Conservation (phyloP, 1,140 invertebrate species). For the Hormaphis cornu region DNA sequence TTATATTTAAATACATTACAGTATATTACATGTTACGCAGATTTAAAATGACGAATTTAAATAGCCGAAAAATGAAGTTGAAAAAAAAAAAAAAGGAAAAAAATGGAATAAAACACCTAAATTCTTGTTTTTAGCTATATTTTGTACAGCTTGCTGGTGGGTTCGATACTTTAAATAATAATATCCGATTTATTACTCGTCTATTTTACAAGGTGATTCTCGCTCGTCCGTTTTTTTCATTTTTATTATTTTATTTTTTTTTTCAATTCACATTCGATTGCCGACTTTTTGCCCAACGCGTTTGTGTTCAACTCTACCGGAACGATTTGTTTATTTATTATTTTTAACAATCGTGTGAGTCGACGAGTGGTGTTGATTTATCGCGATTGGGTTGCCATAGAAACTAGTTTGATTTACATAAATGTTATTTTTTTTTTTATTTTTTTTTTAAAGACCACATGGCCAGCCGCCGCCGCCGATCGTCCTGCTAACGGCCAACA, state of each 20-base stretch:
- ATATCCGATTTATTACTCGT: too few relatives aligned
- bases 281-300: background rate
- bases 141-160: too few relatives aligned
- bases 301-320: background rate
- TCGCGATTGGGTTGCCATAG: background rate
- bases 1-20: too few relatives aligned
- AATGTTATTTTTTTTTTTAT: slow-evolving; percentile 26
- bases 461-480: background rate
- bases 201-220: too few relatives aligned
- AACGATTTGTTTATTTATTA: slow-evolving; percentile 5
- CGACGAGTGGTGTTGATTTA: slow-evolving; percentile 11
- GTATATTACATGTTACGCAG: too few relatives aligned
- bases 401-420: slow-evolving; percentile 20
- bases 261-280: background rate
- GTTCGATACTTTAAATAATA: too few relatives aligned
- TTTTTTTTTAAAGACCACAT: slow-evolving; percentile 6
- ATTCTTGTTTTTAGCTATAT: too few relatives aligned
- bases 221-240: too few relatives aligned
- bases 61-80: background rate
- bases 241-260: background rate
- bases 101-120: too few relatives aligned
- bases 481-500: background rate
- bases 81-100: too few relatives aligned
- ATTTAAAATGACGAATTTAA: too few relatives aligned
- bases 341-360: slow-evolving; percentile 2